Conservation (phyloP, 2,113 vertebrate species). For the Leiothrix lutea region DNA sequence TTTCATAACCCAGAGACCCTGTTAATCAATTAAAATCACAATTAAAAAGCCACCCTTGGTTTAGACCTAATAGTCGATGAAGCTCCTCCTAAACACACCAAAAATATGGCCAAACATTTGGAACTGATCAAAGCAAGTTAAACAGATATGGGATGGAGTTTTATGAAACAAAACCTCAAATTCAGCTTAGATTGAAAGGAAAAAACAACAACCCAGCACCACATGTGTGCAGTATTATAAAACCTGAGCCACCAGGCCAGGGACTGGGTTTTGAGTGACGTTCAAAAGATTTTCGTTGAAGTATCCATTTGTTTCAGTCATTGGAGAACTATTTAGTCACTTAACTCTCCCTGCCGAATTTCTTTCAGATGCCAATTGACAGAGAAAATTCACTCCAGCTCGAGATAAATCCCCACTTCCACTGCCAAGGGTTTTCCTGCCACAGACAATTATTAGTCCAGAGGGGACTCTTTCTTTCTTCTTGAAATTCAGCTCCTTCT, state of each 20-base stretch:
- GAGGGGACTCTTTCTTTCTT: slow-evolving; percentile 41
- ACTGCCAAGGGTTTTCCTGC: slow-evolving; percentile 57
- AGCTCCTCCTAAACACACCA: neutral
- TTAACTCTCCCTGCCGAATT: slow-evolving; percentile 45
- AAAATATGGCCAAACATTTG: neutral
- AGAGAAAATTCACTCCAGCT: slow-evolving; percentile 60
- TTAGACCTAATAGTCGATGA: neutral
- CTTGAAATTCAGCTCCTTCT: slow-evolving; percentile 53
- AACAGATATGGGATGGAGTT: neutral
- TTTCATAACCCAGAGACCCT: slow-evolving; percentile 23
- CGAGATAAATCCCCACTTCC: slow-evolving; percentile 48
- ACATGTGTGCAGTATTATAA: neutral
- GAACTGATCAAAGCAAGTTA: neutral
- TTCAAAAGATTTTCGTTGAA: slow-evolving; percentile 67
- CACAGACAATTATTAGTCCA: slow-evolving; percentile 54
- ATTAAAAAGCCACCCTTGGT: slow-evolving; percentile 17
- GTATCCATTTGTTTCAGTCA: slow-evolving; percentile 62
- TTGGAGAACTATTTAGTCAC: slow-evolving; percentile 64
- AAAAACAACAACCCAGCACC: neutral
- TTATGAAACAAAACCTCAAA: neutral
- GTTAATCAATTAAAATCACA: slow-evolving; percentile 60
- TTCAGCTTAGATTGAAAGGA: neutral
- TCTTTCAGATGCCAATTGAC: slow-evolving; percentile 57
- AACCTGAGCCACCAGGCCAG: slow-evolving; percentile 28
- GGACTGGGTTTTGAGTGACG: slow-evolving; percentile 52